Evolutionary conservation across 2,113 vertebrate species (phyloP).

Genomic region (Junco hyemalis): DNA sequence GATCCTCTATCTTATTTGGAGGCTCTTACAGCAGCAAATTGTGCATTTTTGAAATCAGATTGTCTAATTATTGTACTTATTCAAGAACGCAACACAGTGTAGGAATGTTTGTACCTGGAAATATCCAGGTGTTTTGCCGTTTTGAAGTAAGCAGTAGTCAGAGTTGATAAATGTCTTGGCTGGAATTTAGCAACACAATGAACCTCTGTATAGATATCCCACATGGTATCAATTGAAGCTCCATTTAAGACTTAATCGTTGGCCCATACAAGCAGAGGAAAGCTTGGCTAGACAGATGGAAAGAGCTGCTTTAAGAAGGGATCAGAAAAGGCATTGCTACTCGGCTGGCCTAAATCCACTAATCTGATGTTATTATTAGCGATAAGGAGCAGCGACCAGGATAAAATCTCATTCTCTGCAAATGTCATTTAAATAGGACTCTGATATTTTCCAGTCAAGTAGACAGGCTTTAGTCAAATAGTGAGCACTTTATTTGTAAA

Average conservation of each 20-base stretch:
- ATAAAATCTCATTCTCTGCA: slow-evolving; percentile 79
- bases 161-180: slow-evolving; percentile 65
- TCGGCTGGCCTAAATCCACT: slow-evolving; percentile 76
- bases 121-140: slow-evolving; percentile 31
- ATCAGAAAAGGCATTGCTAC: slow-evolving; percentile 74
- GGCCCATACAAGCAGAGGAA: slow-evolving; percentile 61
- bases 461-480: slow-evolving; percentile 77
- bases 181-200: slow-evolving; percentile 70
- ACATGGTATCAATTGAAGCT: slow-evolving; percentile 75
- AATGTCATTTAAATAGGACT: slow-evolving; percentile 81
- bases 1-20: neutral
- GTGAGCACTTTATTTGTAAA: slow-evolving; percentile 79
- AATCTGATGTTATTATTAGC: slow-evolving; percentile 84
- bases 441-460: slow-evolving; percentile 77
- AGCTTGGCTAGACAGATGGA: slow-evolving; percentile 76
- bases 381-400: slow-evolving; percentile 75
- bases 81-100: neutral
- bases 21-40: neutral
- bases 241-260: slow-evolving; percentile 71
- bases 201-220: slow-evolving; percentile 65
- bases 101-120: slow-evolving; percentile 33
- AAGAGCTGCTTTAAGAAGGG: slow-evolving; percentile 75
- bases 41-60: neutral
- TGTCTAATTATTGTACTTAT: neutral
- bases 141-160: slow-evolving; percentile 55